A percentile compares a stretch with the other conserved stretches of the same genome.
Conservation (phyloP, 2,888 invertebrate genomes). For the Hydriomena furcata region DNA sequence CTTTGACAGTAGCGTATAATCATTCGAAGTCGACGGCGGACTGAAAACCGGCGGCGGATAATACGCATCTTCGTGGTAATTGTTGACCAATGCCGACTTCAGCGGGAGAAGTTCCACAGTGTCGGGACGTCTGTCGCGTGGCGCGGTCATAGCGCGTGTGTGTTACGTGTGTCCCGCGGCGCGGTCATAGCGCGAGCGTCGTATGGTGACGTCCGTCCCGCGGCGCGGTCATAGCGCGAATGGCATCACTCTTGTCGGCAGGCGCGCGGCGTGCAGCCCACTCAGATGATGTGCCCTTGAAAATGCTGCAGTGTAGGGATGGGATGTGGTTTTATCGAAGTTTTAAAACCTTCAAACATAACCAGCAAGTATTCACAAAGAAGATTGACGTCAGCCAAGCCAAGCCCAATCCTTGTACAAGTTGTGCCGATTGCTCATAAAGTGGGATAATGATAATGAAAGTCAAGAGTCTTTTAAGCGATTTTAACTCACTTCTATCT, state of each 20-base stretch:
- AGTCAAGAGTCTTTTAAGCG: no score
- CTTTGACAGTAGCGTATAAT: slow-evolving; percentile 76
- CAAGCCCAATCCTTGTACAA: no score
- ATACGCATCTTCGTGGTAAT: slow-evolving; percentile 70
- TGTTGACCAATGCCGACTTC: slow-evolving; percentile 74
- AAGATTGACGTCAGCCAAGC: no score
- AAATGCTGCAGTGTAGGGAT: slow-evolving; percentile 65
- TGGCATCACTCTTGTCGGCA: no score
- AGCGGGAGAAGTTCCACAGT: slow-evolving; percentile 73
- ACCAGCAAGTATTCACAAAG: no score
- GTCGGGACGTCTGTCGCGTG: slow-evolving; percentile 67
- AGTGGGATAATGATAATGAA: no score
- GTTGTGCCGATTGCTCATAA: no score
- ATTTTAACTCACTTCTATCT: no score
- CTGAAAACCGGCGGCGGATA: slow-evolving; percentile 61
- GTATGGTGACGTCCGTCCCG: slow-evolving; percentile 55
- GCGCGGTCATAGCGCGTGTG: slow-evolving; percentile 64
- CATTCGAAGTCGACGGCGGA: slow-evolving; percentile 69
- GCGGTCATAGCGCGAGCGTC: slow-evolving; percentile 29
- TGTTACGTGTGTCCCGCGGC: slow-evolving; percentile 47
- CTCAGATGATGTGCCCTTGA: slow-evolving; percentile 67
- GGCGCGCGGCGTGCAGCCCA: slow-evolving; percentile 59
- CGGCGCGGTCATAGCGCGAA: slow-evolving; percentile 66
- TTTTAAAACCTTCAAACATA: not conserved
- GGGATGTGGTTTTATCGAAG: slow-evolving; percentile 18